Conservation (phyloP, 2,888 invertebrate genomes). For the Caenorhabditis becei region DNA sequence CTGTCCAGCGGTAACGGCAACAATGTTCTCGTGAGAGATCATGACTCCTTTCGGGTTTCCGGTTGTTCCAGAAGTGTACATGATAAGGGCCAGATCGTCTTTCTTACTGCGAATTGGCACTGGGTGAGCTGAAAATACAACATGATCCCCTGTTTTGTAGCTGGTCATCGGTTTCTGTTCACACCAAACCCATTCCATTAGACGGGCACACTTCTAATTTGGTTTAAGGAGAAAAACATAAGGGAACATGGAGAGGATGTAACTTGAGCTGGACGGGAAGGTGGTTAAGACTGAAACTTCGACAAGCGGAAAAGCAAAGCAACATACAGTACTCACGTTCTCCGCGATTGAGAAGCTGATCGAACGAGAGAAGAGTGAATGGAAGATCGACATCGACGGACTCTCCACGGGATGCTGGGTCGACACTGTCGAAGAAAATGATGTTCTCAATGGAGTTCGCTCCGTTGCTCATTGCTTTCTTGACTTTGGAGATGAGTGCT, state of each 20-base stretch:
- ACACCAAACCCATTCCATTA: conserved; percentile 30
- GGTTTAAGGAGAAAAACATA: conserved; percentile 12
- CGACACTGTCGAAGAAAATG: conserved; percentile 77
- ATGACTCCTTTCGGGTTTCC: conserved; percentile 85
- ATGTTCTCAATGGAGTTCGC: conserved; percentile 72
- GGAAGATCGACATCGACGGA: conserved; percentile 60
- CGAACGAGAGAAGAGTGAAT: conserved; percentile 72
- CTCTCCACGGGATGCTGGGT: conserved; percentile 65
- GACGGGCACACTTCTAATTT: conserved; percentile 23
- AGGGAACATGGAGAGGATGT: conserved; percentile 7
- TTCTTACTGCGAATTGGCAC: conserved; percentile 85
- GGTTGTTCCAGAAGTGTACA: conserved; percentile 99
- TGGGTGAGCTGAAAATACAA: conserved; percentile 56
- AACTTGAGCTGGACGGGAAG: not conserved
- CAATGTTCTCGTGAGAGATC: conserved; percentile 83
- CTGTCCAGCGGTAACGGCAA: conserved; percentile 83
- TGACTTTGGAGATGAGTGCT: conserved; percentile 86
- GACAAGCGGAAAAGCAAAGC: conserved; percentile 25
- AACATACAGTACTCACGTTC: conserved; percentile 63
- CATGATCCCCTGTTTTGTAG: not conserved
- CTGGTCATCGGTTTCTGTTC: not conserved
- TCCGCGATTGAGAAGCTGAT: conserved; percentile 72
- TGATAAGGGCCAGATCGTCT: conserved; percentile 93
- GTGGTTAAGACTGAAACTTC: conserved; percentile 32
- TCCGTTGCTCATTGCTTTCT: conserved; percentile 74